A percentile compares a stretch with the other conserved stretches of the same genome.
phyloP scores from a whole-genome alignment of 2,113 vertebrate genomes.

The Takifugu flavidus region DNA sequence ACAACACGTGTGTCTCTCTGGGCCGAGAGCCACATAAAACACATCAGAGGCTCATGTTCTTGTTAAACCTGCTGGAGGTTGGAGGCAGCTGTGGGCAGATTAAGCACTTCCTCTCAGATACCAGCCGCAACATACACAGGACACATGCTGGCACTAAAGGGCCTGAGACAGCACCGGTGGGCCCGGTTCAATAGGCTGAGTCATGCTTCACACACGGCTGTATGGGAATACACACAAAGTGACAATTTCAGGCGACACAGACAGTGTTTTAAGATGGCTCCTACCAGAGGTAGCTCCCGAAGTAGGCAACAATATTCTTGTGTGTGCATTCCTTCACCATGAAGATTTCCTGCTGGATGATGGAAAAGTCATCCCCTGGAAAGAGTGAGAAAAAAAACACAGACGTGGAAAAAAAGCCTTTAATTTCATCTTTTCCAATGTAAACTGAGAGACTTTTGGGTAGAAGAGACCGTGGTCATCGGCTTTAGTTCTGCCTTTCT shows the following conservation, averaged over 20 bases:
- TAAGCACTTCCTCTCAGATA: slow-evolving; percentile 46
- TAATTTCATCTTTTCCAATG: slow-evolving; percentile 8
- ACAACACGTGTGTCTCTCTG: slow-evolving; percentile 18
- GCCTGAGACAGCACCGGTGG: slow-evolving; percentile 28
- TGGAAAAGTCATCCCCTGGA: slow-evolving; percentile 97
- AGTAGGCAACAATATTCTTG: slow-evolving; percentile 97
- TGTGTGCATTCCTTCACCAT: slow-evolving; percentile 99
- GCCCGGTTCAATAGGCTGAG: slow-evolving; percentile 24
- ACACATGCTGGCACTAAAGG: slow-evolving; percentile 21
- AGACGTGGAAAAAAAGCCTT: slow-evolving; percentile 7
- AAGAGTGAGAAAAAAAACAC: slow-evolving; percentile 53
- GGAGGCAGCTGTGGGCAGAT: slow-evolving; percentile 22
- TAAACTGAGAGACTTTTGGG: slow-evolving; percentile 1
- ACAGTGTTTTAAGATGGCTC: slow-evolving; percentile 33
- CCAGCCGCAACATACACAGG: slow-evolving; percentile 29
- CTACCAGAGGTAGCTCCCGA: slow-evolving; percentile 99
- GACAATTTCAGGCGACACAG: slow-evolving; percentile 22
- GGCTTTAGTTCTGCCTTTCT: neutral
- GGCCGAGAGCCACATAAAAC: slow-evolving; percentile 39
- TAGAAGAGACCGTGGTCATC: neutral
- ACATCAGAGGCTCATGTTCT: slow-evolving; percentile 56
- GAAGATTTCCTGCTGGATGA: slow-evolving; percentile 99
- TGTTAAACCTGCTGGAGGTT: slow-evolving; percentile 69
- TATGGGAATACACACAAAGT: slow-evolving; percentile 22
- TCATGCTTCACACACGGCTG: slow-evolving; percentile 36